A percentile compares a stretch with the other conserved stretches of the same genome.
Evolutionary conservation across 2,888 invertebrate species (phyloP).

Genomic region (Anarsia innoxiella): DNA sequence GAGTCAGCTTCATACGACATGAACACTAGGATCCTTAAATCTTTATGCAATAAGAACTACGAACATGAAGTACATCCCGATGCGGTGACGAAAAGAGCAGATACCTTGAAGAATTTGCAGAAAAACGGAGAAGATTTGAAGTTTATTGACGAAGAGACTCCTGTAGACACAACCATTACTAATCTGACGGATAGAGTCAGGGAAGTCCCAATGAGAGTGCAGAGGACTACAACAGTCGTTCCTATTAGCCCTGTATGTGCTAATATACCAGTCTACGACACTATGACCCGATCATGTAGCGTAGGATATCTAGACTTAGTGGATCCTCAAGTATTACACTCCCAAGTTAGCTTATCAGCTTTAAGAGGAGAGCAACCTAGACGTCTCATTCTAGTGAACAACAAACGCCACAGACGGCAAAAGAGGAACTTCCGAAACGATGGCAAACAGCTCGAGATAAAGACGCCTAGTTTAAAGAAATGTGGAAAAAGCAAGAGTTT

Average conservation of each 20-base stretch:
- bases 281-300: constrained; percentile 89
- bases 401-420: constrained; percentile 69
- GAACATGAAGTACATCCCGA: constrained; percentile 60
- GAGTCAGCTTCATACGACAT: constrained; percentile 54
- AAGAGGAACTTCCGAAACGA: constrained; percentile 53
- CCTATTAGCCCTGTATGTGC: constrained; percentile 78
- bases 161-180: constrained; percentile 39
- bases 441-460: constrained; percentile 34
- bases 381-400: constrained; percentile 83
- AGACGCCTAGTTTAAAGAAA: constrained; percentile 75
- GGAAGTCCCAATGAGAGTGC: constrained; percentile 37
- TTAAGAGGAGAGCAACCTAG: constrained; percentile 85
- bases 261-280: constrained; percentile 67
- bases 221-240: constrained; percentile 77
- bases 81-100: constrained; percentile 40
- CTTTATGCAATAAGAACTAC: constrained; percentile 55
- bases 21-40: constrained; percentile 61
- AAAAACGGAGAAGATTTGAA: constrained; percentile 77
- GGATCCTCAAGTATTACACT: constrained; percentile 83
- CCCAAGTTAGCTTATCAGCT: constrained; percentile 82
- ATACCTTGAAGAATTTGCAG: constrained; percentile 43
- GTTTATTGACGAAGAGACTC: constrained; percentile 82
- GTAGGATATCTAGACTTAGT: constrained; percentile 91
- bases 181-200: constrained; percentile 40
- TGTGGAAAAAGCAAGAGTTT: constrained; percentile 89